Base-by-base conservation (phyloP, 1,140 invertebrate species). In the Papilio dardanus region DNA sequence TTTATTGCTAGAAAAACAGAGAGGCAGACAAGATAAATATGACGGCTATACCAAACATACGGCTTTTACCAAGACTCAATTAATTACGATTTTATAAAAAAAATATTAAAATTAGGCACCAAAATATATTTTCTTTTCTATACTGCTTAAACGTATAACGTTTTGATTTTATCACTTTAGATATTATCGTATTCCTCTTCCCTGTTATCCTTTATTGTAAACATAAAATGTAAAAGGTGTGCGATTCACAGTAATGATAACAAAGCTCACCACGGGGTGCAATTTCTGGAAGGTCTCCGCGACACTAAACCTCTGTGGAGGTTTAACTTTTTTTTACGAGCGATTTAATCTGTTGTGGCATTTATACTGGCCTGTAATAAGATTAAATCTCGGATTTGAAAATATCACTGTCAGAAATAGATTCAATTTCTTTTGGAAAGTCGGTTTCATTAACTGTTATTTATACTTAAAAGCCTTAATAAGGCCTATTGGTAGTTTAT, bases 211-310 rank as follows among this genome's bases (percentile, higher is more conserved):
- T 68, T 71, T 71, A 46, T 50, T 71, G 31, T 73, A 35, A 16
- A 42, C 28, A 73, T 73, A 35, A 58, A 73, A 73, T 54, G 2
- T n/a, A 21, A 73, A 73, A 73, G 42, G 71, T 73, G 46, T 21
- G 67, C 46, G 46, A 73, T 73, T 33, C 46, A 73, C 67, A 40
- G n/a, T 40, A 54, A 71, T 73, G 71, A 54, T 73, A 73, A 73
- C 71, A 73, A 73, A 73, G 46, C 28, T 33, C 71, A 54, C 46
- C 28, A 73, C 71, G 46, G 71, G 71, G 71, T 33, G 71, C 71
- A 73, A 73, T 73, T 73, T 73, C 71, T 28, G 71, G 42, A 73
- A 73, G 42, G 71, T 73, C 30, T 31, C n/a, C 31, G n/a, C 35
- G 33, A 24, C 35, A 24, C 67, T 69, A 69, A 46, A 31, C 71